Evolutionary conservation across 2,797 vertebrate genomes (phyloP).

Genomic region (Rhabdomys pumilio): DNA sequence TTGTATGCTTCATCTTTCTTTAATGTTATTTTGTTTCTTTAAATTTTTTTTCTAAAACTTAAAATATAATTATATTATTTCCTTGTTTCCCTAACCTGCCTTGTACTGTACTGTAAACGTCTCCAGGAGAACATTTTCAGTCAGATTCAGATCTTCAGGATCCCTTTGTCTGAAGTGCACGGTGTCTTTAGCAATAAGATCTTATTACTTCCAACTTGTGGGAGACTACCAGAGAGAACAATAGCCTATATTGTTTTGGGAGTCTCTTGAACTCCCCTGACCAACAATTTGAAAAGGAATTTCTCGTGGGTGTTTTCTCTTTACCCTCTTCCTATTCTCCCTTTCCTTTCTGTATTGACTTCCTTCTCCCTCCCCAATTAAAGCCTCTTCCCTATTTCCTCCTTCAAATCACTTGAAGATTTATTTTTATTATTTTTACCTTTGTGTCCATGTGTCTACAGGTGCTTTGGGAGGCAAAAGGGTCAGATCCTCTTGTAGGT

Average conservation of each 20-base stretch:
- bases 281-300: not conserved
- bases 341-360: not conserved
- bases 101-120: not conserved
- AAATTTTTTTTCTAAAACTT: not conserved
- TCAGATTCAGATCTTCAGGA: not conserved
- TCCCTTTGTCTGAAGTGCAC: not conserved
- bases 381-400: not conserved
- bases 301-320: not conserved
- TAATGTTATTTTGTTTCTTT: not conserved
- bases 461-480: not conserved
- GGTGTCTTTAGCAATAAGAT: not conserved
- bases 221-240: not conserved
- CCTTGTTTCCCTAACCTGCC: not conserved
- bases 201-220: not conserved
- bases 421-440: not conserved
- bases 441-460: not conserved
- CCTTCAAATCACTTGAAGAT: not conserved
- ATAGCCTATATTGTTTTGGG: not conserved
- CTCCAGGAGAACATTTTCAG: not conserved
- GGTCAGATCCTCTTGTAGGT: not conserved
- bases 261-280: not conserved
- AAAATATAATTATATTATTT: not conserved
- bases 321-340: not conserved
- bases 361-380: not conserved
- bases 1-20: conserved; percentile 1